These are phyloP conservation scores for Steatocranus sp. DNA, from an alignment of 2,797 vertebrate species.

Conservation along the genomic window DNA sequence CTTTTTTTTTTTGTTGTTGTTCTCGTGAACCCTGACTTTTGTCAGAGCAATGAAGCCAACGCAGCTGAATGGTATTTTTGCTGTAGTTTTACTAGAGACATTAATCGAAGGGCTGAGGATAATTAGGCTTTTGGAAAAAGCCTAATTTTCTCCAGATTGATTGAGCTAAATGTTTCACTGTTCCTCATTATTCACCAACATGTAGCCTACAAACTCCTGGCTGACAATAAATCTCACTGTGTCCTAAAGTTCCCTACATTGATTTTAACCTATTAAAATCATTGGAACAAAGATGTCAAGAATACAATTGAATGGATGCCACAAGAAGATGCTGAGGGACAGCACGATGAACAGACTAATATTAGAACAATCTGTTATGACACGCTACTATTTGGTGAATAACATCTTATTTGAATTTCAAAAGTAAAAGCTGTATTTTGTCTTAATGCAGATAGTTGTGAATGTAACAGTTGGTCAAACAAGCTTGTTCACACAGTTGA, in stretches of 20 bases:
- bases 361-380: not conserved
- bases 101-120: slow-evolving; percentile 60
- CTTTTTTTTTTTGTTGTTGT: not conserved
- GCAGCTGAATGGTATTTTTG: slow-evolving; percentile 50
- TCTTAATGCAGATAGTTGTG: not conserved
- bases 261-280: slow-evolving; percentile 54
- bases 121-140: slow-evolving; percentile 62
- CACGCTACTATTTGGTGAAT: not conserved
- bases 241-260: slow-evolving; percentile 46
- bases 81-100: slow-evolving; percentile 38
- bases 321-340: not conserved
- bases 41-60: slow-evolving; percentile 45
- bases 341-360: not conserved
- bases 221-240: slow-evolving; percentile 39
- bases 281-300: slow-evolving; percentile 37
- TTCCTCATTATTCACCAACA: slow-evolving; percentile 60
- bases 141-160: slow-evolving; percentile 50
- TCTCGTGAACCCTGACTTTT: slow-evolving; percentile 32
- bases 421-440: not conserved
- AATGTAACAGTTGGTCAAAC: not conserved
- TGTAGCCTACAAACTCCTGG: slow-evolving; percentile 37
- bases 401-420: not conserved
- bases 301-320: slow-evolving; percentile 2
- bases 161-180: slow-evolving; percentile 44
- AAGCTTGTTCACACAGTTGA: slow-evolving; percentile 7